Conservation (phyloP, 1,140 invertebrate genomes). For the Diplogasteroides magnus region DNA sequence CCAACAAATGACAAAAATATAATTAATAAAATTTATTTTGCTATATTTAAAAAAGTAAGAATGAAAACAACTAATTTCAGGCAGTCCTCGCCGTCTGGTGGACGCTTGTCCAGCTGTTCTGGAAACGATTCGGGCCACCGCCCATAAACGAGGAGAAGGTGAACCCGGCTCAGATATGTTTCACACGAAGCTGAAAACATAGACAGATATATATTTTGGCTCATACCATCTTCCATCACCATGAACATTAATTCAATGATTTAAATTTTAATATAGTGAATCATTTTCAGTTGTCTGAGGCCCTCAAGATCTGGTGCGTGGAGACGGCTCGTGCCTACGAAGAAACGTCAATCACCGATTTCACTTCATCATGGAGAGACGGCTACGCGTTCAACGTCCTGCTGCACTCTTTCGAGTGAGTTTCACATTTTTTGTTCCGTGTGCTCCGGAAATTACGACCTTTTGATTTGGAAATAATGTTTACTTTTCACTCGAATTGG, state of each 20-base stretch:
- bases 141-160: constrained; percentile 24
- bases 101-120: constrained; percentile 19
- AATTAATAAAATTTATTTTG: no score
- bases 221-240: not conserved
- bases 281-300: constrained; percentile 38
- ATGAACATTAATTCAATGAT: not conserved
- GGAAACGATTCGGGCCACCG: constrained; percentile 5
- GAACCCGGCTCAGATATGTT: not conserved
- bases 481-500: not conserved
- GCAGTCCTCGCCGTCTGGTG: constrained; percentile 20
- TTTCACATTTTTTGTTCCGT: no score
- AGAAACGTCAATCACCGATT: constrained; percentile 43
- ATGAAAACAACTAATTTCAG: constrained; percentile 5
- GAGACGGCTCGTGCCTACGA: constrained; percentile 41
- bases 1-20: no score
- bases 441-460: no score
- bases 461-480: not conserved
- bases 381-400: constrained; percentile 48
- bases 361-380: constrained; percentile 52
- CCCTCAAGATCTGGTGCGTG: constrained; percentile 51
- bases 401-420: constrained; percentile 48
- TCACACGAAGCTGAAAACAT: not conserved
- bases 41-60: not conserved
- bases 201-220: not conserved
- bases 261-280: not conserved